Evolutionary conservation across 1,140 invertebrate genomes (phyloP), one percentile per base, ranked within the genome.

Genomic region (Tetragonula clypearis): DNA sequence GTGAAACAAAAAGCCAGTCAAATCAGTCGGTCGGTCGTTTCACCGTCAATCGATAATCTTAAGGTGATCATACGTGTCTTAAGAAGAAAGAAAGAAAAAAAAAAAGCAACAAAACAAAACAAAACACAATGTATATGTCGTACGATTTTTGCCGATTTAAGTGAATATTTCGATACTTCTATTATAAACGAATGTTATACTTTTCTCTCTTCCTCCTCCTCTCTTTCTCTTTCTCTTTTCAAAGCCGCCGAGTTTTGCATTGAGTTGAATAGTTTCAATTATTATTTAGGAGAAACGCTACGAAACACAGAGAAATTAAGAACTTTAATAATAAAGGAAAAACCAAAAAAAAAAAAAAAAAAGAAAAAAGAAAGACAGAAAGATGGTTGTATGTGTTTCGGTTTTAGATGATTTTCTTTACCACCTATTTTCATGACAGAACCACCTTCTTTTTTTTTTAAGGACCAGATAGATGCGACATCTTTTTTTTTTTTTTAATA

Each of bases 241-340:
- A 75, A 77, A 60, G 68, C 73, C 82, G 87, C 90, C 90, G 68
- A 86, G 79, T 60, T 92, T 92, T 90, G 82, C 82, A 92, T 92
- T 91, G 90, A 86, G 87, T 91, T 93, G 6, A 30, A 49, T 49
- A 92, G 87, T 92, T 93, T 82, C 92, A 90, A 93, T 91, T 93
- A 93, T 92, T 91, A 90, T 93, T 92, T 92, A 93, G 89, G 86
- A 90, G 79, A 89, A 49, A 49, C 41, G 91, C 89, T 92, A 92
- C 88, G 86, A 92, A 90, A 90, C 84, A 88, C 86, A 90, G 87
- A 83, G 90, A 93, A 30, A 92, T 92, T 92, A 92, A 93, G 19
- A 90, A 92, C 92, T 92, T 92, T 92, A 89, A 92, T 92, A 92
- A 90, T 82, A 91, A 87, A 90, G 75, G 78, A 62, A 88, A 88